Evolutionary conservation across 2,888 invertebrate species (phyloP).

Genomic region (Steinernema hermaphroditum): DNA sequence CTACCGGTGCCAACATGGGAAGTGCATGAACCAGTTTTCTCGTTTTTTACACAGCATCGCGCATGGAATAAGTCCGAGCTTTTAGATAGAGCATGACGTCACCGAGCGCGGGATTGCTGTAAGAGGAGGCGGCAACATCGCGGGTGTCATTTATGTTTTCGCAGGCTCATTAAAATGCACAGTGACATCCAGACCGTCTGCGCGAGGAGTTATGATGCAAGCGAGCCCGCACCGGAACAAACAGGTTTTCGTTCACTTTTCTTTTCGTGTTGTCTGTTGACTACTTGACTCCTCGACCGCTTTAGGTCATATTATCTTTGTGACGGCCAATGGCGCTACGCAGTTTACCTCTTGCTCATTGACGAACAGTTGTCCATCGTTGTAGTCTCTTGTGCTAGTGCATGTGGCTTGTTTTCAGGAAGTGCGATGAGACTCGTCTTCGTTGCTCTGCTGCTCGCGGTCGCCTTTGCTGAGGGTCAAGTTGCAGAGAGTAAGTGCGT

Average conservation of each 20-base stretch:
- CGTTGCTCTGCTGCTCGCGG: not conserved
- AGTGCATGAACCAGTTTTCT: constrained; percentile 1
- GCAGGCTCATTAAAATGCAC: not conserved
- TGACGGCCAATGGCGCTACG: too few species aligned
- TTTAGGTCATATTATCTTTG: constrained; percentile 21
- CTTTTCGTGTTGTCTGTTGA: constrained; percentile 20
- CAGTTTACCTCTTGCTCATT: too few species aligned
- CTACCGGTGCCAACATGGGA: not conserved
- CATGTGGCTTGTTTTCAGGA: too few species aligned
- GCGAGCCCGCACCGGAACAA: constrained; percentile 14
- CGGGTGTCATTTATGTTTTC: not conserved
- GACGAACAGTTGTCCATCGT: too few species aligned
- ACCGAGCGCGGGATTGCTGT: not conserved
- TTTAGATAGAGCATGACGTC: constrained; percentile 2
- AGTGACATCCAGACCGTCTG: not conserved
- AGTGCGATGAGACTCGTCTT: not conserved
- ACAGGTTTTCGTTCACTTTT: constrained; percentile 4
- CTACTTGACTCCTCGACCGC: constrained; percentile 27
- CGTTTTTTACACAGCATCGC: not conserved
- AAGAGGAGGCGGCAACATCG: not conserved
- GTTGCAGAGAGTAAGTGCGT: not conserved
- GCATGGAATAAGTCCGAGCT: not conserved
- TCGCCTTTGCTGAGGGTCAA: not conserved
- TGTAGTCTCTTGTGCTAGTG: too few species aligned
- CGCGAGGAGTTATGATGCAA: constrained; percentile 6